phyloP scores from a whole-genome alignment of 2,113 vertebrate genomes.

The Ascaphus truei region DNA sequence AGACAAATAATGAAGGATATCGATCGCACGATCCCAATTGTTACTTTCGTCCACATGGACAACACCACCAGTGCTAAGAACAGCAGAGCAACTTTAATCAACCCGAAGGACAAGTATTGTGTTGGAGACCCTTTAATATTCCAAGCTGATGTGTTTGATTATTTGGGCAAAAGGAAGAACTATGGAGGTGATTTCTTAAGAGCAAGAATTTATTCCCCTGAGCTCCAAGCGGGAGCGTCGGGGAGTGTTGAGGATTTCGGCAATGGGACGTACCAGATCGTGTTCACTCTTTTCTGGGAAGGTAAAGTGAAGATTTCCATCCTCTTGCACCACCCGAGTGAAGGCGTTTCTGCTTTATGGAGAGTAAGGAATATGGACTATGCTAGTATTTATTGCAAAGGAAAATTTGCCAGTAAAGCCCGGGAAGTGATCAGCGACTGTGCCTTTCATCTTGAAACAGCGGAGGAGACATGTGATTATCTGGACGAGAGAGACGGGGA shows the following conservation, averaged over 20 bases:
- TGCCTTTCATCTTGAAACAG: background rate
- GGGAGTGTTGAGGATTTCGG: constrained; percentile 40
- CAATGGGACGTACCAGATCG: constrained; percentile 47
- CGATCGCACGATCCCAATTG: background rate
- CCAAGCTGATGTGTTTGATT: constrained; percentile 32
- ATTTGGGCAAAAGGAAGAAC: constrained; percentile 33
- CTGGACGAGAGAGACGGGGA: constrained; percentile 37
- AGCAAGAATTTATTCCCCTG: constrained; percentile 39
- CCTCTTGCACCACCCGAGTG: constrained; percentile 50
- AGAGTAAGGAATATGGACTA: constrained; percentile 39
- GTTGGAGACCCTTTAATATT: constrained; percentile 38
- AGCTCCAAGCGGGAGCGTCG: constrained; percentile 36
- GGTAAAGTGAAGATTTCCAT: constrained; percentile 43
- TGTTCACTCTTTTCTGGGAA: constrained; percentile 51
- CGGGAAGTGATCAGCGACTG: background rate
- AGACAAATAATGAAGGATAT: background rate
- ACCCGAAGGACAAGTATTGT: constrained; percentile 26
- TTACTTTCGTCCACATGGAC: constrained; percentile 7
- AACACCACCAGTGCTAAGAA: constrained; percentile 38
- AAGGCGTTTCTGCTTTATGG: constrained; percentile 44
- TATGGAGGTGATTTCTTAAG: constrained; percentile 49
- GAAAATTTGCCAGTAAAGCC: background rate
- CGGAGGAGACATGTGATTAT: constrained; percentile 36
- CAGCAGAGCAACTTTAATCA: constrained; percentile 36
- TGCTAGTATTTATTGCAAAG: background rate